Percentiles rank a stretch among this genome's conserved stretches.
These are phyloP conservation scores for Apostichopus californicus DNA, from an alignment of 35 echinoderm and acorn worm species.

Conservation along the genomic window DNA sequence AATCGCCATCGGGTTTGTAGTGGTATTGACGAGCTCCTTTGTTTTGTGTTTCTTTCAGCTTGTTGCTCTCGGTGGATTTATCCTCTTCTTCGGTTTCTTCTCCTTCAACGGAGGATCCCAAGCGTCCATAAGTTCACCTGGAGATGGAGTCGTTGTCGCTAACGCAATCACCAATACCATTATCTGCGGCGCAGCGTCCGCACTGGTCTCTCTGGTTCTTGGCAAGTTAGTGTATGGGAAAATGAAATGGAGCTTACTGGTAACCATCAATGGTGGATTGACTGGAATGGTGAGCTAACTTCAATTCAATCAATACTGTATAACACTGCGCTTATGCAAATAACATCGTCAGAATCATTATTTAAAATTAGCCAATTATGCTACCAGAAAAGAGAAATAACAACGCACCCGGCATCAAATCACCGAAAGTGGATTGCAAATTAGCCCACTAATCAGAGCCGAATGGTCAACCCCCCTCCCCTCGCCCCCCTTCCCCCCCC, in stretches of 20 bases:
- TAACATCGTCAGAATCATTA: no score
- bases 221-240: slow-evolving; percentile 24
- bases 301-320: no score
- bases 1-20: neutral
- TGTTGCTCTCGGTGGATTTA: slow-evolving; percentile 94
- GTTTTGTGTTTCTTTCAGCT: slow-evolving; percentile 52
- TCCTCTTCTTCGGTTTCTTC: slow-evolving; percentile 94
- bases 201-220: slow-evolving; percentile 64
- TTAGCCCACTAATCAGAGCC: no score
- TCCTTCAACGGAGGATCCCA: slow-evolving; percentile 96
- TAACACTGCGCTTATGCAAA: no score
- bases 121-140: slow-evolving; percentile 70
- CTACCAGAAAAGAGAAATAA: no score
- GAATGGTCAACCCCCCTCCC: no score
- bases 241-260: slow-evolving; percentile 70
- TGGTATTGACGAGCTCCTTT: neutral
- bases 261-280: slow-evolving; percentile 79
- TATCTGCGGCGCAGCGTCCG: slow-evolving; percentile 63
- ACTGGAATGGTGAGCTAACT: slow-evolving; percentile 83
- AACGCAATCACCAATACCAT: slow-evolving; percentile 89
- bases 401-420: no score
- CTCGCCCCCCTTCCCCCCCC: no score
- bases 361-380: no score
- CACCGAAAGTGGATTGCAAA: no score
- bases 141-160: slow-evolving; percentile 77